These are phyloP conservation scores for Trissolcus brochymenae DNA, from an alignment of 2,888 invertebrate species.

Conservation along the genomic window DNA sequence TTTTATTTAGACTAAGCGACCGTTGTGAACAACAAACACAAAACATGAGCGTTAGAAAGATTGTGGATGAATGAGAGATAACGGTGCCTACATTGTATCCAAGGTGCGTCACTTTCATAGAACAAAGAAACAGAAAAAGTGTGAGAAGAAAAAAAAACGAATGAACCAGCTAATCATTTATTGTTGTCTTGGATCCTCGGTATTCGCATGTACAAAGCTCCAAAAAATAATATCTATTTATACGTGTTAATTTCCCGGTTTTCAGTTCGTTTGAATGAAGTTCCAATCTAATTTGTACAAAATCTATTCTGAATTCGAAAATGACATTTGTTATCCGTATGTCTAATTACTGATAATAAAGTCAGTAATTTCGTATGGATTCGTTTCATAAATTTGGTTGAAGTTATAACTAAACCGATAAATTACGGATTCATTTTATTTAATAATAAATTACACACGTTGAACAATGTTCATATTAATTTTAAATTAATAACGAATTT, in stretches of 20 bases:
- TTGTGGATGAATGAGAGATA: slow-evolving; percentile 61
- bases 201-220: slow-evolving; percentile 70
- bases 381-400: no score
- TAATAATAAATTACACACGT: no score
- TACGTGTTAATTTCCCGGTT: not conserved
- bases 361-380: no score
- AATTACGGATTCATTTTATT: no score
- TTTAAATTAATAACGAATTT: no score
- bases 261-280: not conserved
- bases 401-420: no score
- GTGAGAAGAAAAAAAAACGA: not conserved
- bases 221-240: slow-evolving; percentile 55
- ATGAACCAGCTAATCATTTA: slow-evolving; percentile 68
- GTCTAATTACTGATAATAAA: not conserved
- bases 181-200: slow-evolving; percentile 70
- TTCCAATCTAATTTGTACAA: not conserved
- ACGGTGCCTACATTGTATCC: slow-evolving; percentile 69
- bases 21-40: slow-evolving; percentile 66
- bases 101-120: slow-evolving; percentile 61
- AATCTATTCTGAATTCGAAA: not conserved
- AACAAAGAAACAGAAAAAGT: slow-evolving; percentile 31
- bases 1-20: slow-evolving; percentile 72
- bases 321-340: not conserved
- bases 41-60: slow-evolving; percentile 28
- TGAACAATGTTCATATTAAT: no score